A percentile compares a stretch with the other conserved stretches of the same genome.
Conservation (phyloP, 2,797 vertebrate genomes). For the Lophotriccus pileatus region DNA sequence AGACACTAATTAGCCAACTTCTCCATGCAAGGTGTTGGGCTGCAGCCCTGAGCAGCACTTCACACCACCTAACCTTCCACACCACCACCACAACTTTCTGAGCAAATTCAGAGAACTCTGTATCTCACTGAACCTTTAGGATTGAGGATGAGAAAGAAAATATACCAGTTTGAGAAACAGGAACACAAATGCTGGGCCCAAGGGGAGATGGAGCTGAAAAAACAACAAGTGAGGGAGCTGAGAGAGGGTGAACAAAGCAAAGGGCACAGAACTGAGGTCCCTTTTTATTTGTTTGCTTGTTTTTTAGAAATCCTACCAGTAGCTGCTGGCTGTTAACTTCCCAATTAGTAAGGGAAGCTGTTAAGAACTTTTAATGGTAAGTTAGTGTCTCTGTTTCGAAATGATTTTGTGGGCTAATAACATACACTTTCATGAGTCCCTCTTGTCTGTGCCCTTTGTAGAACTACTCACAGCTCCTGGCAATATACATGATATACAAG, state of each 20-base stretch:
- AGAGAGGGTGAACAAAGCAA: not conserved
- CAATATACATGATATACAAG: not conserved
- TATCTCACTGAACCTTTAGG: not conserved
- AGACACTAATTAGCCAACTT: not conserved
- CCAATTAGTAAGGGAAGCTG: not conserved
- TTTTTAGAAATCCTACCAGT: not conserved
- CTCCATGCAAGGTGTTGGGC: not conserved
- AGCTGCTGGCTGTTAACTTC: not conserved
- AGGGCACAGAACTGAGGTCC: not conserved
- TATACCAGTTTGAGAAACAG: not conserved
- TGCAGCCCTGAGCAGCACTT: not conserved
- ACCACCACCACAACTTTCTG: fast-evolving
- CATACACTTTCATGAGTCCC: not conserved
- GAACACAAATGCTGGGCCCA: not conserved
- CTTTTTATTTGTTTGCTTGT: not conserved
- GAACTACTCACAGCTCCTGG: not conserved
- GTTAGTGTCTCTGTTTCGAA: not conserved
- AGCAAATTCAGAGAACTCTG: not conserved
- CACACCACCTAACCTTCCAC: not conserved
- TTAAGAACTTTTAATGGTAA: not conserved
- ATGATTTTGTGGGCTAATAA: not conserved
- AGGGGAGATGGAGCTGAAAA: not conserved
- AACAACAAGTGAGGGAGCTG: not conserved
- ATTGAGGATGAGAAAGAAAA: not conserved
- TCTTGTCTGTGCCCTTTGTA: not conserved